Evolutionary conservation across 1,140 invertebrate genomes (phyloP), one percentile per base, ranked within the genome.

Genomic region (Euglossa dilemma): DNA sequence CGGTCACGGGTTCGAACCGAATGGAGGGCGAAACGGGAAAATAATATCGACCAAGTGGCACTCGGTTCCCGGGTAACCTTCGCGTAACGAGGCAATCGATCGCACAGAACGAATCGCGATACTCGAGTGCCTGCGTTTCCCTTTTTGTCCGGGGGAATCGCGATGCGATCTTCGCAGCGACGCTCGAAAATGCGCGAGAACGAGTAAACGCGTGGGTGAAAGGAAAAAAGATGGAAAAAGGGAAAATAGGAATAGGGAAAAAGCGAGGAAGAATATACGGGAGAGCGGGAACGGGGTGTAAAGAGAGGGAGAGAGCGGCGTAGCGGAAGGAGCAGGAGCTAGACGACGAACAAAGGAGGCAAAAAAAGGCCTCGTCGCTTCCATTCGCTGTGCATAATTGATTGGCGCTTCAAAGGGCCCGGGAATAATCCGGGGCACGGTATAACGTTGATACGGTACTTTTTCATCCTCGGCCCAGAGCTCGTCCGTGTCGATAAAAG

Each of bases 341-440:
- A 11, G n/a, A 61, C 18, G 52, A 6, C 36, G 81, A 63, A 83
- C 72, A 78, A 75, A 70, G 57, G 54, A 36, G n/a, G 36, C 14
- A 28, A 69, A 25, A 66, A 63, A 52, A 47, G 79, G 61, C 6
- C 52, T 47, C 76, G 76, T 45, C 28, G 52, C 59, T 73, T 73
- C 23, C 69, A 67, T 72, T 84, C 67, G 77, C 61, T 80, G 73
- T 75, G 76, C 83, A 87, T 90, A 90, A 91, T 90, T 91, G 83
- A 91, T 90, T 86, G 84, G 87, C 71, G 85, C 87, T 87, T 90
- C 85, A 91, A 89, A 90, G 84, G 80, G 73, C 73, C 76, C 59
- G 50, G 80, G 86, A 86, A 90, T 89, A 90, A 87, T 90, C 75
- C 85, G 72, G 64, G 80, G 84, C 70, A 59, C 61, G n/a, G 57